Evolutionary conservation across 1,140 invertebrate species (phyloP).

Genomic region (Drosophila tani): DNA sequence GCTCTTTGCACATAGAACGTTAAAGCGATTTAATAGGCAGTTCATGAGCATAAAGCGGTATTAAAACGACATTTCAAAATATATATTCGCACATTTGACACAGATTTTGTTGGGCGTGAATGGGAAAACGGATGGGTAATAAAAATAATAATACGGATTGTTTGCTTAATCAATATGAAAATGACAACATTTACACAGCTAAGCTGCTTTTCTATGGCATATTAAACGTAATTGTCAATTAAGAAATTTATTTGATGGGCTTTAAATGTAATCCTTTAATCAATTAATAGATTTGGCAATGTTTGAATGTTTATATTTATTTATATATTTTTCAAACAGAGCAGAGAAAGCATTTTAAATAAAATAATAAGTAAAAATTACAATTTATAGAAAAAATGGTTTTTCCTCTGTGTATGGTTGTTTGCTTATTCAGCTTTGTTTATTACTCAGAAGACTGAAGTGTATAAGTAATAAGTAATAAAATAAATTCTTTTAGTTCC

Average conservation of each 20-base stretch:
- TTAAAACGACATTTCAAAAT: conserved; percentile 16
- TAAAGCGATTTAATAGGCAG: conserved; percentile 7
- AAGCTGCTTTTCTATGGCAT: conserved; percentile 3
- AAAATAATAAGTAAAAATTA: too few relatives aligned
- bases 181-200: conserved; percentile 2
- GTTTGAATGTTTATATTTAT: neutral
- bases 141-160: conserved; percentile 6
- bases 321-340: neutral
- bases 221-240: conserved; percentile 1
- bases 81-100: conserved; percentile 7
- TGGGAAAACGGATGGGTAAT: neutral
- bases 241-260: neutral
- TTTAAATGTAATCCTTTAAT: neutral
- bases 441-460: neutral
- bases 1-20: conserved; percentile 10
- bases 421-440: neutral
- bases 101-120: conserved; percentile 8
- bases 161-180: conserved; percentile 6
- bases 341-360: neutral
- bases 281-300: neutral
- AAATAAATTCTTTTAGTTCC: too few relatives aligned
- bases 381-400: too few relatives aligned
- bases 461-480: too few relatives aligned
- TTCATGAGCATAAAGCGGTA: conserved; percentile 26
- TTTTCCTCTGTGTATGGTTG: too few relatives aligned